Evolutionary conservation across 2,797 vertebrate genomes (phyloP), one percentile per base, ranked within the genome.

Genomic region (Acridotheres tristis): DNA sequence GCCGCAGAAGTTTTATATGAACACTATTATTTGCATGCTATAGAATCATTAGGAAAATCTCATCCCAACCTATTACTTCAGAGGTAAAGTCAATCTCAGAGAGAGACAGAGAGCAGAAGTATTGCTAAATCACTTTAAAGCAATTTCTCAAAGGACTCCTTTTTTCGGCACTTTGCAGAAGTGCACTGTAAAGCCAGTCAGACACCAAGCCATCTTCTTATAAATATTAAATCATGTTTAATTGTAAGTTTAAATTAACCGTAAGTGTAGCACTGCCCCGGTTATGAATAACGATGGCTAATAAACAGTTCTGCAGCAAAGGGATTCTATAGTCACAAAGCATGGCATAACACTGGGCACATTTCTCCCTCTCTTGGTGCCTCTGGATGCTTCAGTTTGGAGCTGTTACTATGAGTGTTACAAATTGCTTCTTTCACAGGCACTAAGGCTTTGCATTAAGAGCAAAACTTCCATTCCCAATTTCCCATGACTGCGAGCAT

Each of bases 1-100:
- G 78, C 77, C 88, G 93, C 50, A 93, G 92, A 94, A 82, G 76
- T 83, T 76, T 47, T n/a, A 69, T 73, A 75, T 36, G 57, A 96
- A 97, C 77, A 81, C 95, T 96, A 83, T 86, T 89, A 97, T 96
- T 97, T 96, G 50, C 91, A 93, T 69, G 74, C 68, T 94, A 95
- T 89, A 74, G 73, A 96, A 76, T 95, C 93, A 96, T 96, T 95
- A 97, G 72, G 51, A 73, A 78, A 89, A 67, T 68, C 62, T 84
- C 54, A 85, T 63, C 69, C 85, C 71, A 95, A 36, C 47, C 43
- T 10, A 57, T 11, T 65, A 90, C 48, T 89, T 89, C 51, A 68
- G 74, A 91, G 78, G 81, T 89, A 82, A 91, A 92, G 72, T 51
- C 85, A 89, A 36, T 93, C 74, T 95, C 8, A 40, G 69, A 91